Evolutionary conservation across 2,797 vertebrate genomes (phyloP), one percentile per base, ranked within the genome.

Genomic region (Aulostomus chinensis): DNA sequence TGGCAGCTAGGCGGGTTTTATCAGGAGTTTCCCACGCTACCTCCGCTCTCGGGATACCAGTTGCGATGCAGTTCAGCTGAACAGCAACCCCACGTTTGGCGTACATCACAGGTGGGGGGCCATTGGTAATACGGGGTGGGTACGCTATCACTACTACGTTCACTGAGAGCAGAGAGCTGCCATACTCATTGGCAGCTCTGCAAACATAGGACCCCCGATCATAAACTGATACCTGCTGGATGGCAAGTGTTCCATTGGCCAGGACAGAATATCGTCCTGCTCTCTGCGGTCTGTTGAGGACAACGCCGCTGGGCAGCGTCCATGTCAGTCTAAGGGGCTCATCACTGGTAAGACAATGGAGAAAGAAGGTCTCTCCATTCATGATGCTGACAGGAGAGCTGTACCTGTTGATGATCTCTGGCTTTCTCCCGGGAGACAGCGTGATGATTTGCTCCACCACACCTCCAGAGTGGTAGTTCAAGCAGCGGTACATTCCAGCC

Each of bases 11-110:
- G 8, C 86, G 90, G 0, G 85, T 89, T 73, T 88, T 91, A 61
- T 93, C 94, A 0, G 96, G 96, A 4, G 95, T 93, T 39, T 96
- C 94, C 96, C 96, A 99, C 0, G 88, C 88, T 11, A 99, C 75
- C 63, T 95, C 93, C 2, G 89, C 91, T 41, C 83, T 91, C 9
- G 96, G 96, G 32, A 91, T 81, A 1, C 93, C 96, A 25, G 89
- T 87, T 14, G 92, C 92, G 26, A 78, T 61, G 55, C 96, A 99
- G 76, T 89, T 92, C 28, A 99, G 55, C 69, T 93, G 93, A 10
- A 98, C 86, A 0, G 92, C 90, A 26, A 91, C 90, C 13, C 96
- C 96, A 1, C 68, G 89, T 42, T 91, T 90, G 0, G 91, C 85
- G 4, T 95, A 93, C 9, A 92, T 91, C 46, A 94, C 86, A 0